Conservation (phyloP, 2,113 vertebrate species). For the Clarias batrachus region DNA sequence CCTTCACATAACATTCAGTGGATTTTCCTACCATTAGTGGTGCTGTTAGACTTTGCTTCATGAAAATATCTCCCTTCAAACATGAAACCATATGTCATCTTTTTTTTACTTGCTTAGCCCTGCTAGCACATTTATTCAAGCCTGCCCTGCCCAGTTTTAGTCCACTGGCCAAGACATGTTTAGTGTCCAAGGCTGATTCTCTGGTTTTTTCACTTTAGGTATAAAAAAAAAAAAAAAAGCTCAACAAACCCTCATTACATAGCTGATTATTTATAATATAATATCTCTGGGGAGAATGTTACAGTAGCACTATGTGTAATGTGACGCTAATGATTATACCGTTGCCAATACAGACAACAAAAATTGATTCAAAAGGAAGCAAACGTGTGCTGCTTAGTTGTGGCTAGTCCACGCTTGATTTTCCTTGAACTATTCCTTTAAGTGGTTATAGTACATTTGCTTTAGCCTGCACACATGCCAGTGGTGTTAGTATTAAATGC, state of each 20-base stretch:
- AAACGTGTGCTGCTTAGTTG: not conserved
- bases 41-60: not conserved
- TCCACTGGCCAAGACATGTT: not conserved
- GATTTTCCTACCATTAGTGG: not conserved
- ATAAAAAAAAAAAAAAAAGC: too few species aligned
- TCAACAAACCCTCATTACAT: not conserved
- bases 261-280: not conserved
- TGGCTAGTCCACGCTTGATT: not conserved
- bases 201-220: not conserved
- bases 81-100: not conserved
- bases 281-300: not conserved
- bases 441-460: not conserved
- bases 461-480: conserved; percentile 23
- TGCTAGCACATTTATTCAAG: not conserved
- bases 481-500: conserved; percentile 34
- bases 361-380: not conserved
- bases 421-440: not conserved
- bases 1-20: too few species aligned
- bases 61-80: not conserved
- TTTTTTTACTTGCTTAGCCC: not conserved
- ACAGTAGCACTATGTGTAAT: not conserved
- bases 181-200: not conserved
- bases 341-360: not conserved
- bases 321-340: not conserved
- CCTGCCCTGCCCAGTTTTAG: not conserved